These are phyloP conservation scores for Philereme transversata DNA, from an alignment of 2,888 invertebrate species.

Conservation along the genomic window DNA sequence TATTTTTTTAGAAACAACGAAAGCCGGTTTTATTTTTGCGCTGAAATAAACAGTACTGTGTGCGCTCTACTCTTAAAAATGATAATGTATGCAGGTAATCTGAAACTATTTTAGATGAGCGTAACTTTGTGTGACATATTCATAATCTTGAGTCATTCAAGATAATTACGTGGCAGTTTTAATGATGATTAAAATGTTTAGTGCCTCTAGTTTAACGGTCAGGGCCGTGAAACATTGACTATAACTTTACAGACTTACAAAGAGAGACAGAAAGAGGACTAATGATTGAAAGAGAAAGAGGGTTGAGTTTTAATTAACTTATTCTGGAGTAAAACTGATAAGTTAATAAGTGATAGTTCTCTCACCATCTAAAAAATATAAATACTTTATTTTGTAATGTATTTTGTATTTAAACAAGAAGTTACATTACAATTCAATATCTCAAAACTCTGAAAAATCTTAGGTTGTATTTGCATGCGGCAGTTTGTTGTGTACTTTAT, in stretches of 20 bases:
- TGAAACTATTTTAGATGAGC: slow-evolving; percentile 27
- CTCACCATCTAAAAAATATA: no score
- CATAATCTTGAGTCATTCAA: slow-evolving; percentile 25
- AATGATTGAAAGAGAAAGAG: not conserved
- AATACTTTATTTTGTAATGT: no score
- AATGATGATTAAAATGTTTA: slow-evolving; percentile 29
- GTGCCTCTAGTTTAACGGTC: slow-evolving; percentile 15
- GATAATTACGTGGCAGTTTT: slow-evolving; percentile 28
- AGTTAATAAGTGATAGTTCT: no score
- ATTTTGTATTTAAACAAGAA: no score
- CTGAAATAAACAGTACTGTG: not conserved
- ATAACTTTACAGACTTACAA: not conserved
- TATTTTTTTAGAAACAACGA: no score
- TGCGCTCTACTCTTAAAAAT: slow-evolving; percentile 6
- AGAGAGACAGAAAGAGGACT: not conserved
- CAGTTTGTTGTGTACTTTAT: no score
- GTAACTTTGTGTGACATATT: slow-evolving; percentile 22
- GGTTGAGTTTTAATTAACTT: no score
- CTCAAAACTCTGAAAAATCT: no score
- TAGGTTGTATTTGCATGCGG: no score
- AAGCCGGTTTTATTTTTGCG: no score
- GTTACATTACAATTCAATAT: no score
- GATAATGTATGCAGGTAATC: slow-evolving; percentile 30
- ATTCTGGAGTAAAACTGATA: no score
- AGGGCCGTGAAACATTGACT: slow-evolving; percentile 5